phyloP scores from a whole-genome alignment of 2,888 invertebrate genomes.

The Bruchidius siliquastri region DNA sequence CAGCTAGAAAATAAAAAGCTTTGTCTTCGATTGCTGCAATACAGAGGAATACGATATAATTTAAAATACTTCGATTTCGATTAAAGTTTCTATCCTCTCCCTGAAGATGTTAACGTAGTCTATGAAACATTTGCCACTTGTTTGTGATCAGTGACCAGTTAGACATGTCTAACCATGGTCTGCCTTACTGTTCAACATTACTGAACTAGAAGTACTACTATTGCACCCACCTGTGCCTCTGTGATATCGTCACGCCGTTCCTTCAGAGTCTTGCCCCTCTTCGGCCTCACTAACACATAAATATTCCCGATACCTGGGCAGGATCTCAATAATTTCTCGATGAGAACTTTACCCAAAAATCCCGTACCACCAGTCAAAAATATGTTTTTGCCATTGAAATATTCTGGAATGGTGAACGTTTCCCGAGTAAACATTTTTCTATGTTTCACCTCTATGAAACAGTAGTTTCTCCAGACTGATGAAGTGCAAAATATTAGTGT shows the following conservation, averaged over 20 bases:
- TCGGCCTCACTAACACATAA: constrained; percentile 70
- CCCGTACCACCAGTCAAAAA: constrained; percentile 85
- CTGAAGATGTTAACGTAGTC: too few relatives aligned
- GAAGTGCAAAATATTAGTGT: too few relatives aligned
- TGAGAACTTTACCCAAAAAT: constrained; percentile 83
- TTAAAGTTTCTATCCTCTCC: too few relatives aligned
- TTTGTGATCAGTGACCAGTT: too few relatives aligned
- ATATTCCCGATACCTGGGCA: constrained; percentile 70
- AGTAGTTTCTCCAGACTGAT: too few relatives aligned
- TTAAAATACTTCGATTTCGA: too few relatives aligned
- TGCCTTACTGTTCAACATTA: too few relatives aligned
- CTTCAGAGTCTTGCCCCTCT: constrained; percentile 60
- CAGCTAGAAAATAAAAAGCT: constrained; percentile 2
- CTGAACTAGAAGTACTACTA: too few relatives aligned
- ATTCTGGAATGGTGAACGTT: constrained; percentile 49
- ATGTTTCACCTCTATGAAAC: not conserved
- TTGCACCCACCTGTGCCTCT: not conserved
- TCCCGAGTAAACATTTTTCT: not conserved
- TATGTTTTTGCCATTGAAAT: constrained; percentile 63
- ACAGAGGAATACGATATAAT: too few relatives aligned
- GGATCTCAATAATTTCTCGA: constrained; percentile 82
- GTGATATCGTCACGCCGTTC: constrained; percentile 52
- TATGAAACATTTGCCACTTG: too few relatives aligned
- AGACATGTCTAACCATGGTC: too few relatives aligned
- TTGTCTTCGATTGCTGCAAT: too few relatives aligned